These are phyloP conservation scores for Phoenicopterus ruber DNA, from an alignment of 2,113 vertebrate species.

Conservation along the genomic window DNA sequence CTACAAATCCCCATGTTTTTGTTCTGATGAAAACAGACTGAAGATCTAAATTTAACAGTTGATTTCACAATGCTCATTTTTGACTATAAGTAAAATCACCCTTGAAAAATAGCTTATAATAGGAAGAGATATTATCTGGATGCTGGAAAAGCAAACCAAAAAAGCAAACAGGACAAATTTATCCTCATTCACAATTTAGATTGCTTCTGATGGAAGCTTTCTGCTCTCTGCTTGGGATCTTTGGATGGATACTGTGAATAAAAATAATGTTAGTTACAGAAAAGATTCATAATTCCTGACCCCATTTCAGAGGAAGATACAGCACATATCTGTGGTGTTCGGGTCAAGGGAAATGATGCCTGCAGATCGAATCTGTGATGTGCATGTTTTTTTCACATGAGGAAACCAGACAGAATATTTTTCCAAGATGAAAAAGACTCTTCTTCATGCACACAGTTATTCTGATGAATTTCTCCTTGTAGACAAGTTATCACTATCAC, in stretches of 20 bases:
- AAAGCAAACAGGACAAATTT: background rate
- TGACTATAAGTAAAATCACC: slow-evolving; percentile 33
- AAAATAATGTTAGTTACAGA: background rate
- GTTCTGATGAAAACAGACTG: slow-evolving; percentile 42
- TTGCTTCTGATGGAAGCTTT: background rate
- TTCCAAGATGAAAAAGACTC: background rate
- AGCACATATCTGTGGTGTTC: background rate
- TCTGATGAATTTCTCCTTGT: background rate
- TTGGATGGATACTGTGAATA: background rate
- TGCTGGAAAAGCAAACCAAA: background rate
- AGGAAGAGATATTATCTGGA: background rate
- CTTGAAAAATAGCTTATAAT: slow-evolving; percentile 43
- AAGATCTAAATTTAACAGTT: slow-evolving; percentile 61
- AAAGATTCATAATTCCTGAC: background rate
- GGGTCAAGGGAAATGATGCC: background rate
- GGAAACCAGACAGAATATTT: background rate
- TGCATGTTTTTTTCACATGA: background rate
- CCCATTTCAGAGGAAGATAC: background rate
- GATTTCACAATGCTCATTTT: slow-evolving; percentile 58
- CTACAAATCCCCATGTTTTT: slow-evolving; percentile 45
- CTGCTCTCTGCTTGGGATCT: background rate
- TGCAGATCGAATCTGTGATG: background rate
- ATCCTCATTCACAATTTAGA: background rate
- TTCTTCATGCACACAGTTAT: background rate
- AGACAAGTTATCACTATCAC: background rate